Conservation (phyloP, 1,140 invertebrate species). For the Oreohelix idahoensis region DNA sequence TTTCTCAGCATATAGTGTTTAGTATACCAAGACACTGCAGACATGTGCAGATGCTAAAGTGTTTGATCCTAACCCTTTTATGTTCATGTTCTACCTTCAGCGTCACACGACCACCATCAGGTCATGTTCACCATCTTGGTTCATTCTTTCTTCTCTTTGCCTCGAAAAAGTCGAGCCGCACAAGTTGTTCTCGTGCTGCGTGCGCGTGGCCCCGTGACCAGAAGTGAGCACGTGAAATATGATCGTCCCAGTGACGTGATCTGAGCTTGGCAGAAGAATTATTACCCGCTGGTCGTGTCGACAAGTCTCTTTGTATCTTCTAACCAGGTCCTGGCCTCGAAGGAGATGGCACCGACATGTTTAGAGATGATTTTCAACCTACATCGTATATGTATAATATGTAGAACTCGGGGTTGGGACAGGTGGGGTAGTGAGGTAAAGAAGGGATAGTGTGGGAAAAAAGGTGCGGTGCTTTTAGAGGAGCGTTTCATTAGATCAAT, state of each 20-base stretch:
- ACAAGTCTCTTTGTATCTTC: background rate
- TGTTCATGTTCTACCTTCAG: too few relatives aligned
- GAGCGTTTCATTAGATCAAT: too few relatives aligned
- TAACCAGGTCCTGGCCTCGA: background rate
- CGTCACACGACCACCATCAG: too few relatives aligned
- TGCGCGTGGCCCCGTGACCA: background rate
- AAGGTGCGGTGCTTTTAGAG: too few relatives aligned
- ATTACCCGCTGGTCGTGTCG: background rate
- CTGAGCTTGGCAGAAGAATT: background rate
- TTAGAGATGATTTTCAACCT: too few relatives aligned
- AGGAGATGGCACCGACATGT: background rate
- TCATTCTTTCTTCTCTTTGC: too few relatives aligned
- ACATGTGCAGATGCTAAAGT: too few relatives aligned
- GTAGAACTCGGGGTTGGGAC: background rate
- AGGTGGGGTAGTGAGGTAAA: background rate
- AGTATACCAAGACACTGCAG: too few relatives aligned
- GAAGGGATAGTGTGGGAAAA: background rate
- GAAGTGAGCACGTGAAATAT: background rate
- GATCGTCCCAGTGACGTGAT: background rate
- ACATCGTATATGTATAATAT: background rate
- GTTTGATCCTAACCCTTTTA: too few relatives aligned
- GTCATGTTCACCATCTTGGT: too few relatives aligned
- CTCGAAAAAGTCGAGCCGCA: background rate
- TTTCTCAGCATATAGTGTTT: too few relatives aligned
- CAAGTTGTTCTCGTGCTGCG: background rate